These are phyloP conservation scores for Buathra laborator DNA, from an alignment of 2,888 invertebrate species.

Conservation along the genomic window DNA sequence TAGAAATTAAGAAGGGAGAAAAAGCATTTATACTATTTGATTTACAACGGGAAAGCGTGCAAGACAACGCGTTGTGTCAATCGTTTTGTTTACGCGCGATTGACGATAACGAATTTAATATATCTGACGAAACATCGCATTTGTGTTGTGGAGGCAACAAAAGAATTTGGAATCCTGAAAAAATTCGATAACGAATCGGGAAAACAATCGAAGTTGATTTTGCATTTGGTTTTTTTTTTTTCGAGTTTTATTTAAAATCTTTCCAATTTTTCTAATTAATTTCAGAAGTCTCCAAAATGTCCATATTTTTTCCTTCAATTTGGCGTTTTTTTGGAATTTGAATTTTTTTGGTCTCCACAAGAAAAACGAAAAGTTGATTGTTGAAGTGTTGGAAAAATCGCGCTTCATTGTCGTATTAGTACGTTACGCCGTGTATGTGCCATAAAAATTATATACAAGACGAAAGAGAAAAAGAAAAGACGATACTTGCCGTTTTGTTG, in stretches of 20 bases:
- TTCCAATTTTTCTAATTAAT: too few relatives aligned
- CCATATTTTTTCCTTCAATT: too few relatives aligned
- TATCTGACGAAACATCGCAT: conserved; percentile 6
- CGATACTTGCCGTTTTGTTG: conserved; percentile 1
- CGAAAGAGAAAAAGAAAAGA: conserved; percentile 13
- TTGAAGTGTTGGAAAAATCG: conserved; percentile 21
- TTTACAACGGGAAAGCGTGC: conserved; percentile 22
- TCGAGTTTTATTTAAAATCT: too few relatives aligned
- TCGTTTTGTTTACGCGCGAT: conserved; percentile 21
- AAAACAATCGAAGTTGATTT: not conserved
- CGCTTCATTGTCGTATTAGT: conserved; percentile 29
- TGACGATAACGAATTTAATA: conserved; percentile 6
- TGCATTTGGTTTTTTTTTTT: not conserved
- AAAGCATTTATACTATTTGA: conserved; percentile 16
- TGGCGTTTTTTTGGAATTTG: too few relatives aligned
- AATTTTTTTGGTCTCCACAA: too few relatives aligned
- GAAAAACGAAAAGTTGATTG: too few relatives aligned
- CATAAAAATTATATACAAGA: conserved; percentile 39
- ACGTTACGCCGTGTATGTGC: conserved; percentile 55
- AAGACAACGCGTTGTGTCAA: conserved; percentile 18
- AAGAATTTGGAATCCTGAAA: not conserved
- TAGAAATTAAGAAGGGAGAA: not conserved
- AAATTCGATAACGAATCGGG: not conserved
- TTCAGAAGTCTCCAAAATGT: too few relatives aligned
- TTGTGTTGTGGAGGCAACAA: not conserved